Base-by-base conservation (phyloP, 2,888 invertebrate genomes). In the Galerucella nymphaeae region DNA sequence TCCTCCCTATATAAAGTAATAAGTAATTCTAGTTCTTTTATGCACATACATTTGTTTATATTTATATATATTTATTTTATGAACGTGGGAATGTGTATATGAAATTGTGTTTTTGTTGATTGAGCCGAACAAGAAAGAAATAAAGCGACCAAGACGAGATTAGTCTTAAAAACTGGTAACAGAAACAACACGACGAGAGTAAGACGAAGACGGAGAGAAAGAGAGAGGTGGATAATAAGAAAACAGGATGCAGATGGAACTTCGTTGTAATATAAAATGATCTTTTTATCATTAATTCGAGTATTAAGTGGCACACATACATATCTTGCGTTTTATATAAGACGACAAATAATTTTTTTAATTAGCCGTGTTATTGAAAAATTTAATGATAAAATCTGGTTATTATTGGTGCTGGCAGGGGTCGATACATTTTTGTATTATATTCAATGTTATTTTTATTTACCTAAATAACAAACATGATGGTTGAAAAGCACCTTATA, bases 161-260 rank as follows among this genome's bases (percentile, higher is more conserved):
- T 38, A 62, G 61, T 62, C 41, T 62, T 18, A 62, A 62, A 62
- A 62, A 61, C 61, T 61, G 61, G 61, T 61, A 61, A 61, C 61
- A 61, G 61, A 41, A 42, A 38, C 59, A 62, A 13, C 42, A 53
- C 9, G 10, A 42, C 18, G 61, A 62, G 42, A 62, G 41, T 23
- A 6, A 6, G 61, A 62, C 42, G 16, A 16, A 38, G 38, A 18
- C 2, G 1, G 20, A 30, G 13, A 8, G 58, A 30, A 9, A 3
- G 23, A 16, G 58, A 23, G 58, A 58, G 14, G 20, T 11, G 23
- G 20, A 38, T 38, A 53, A 70, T 55, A 70, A 70, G 70, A 70
- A 70, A 63, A 70, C 70, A 70, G 70, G 70, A 70, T 70, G 70
- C 70, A 70, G 70, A 70, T 70, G 70, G 70, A 70, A 55, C 55